Conservation (phyloP, 23 tunicate species). For the Trididemnum clinides region DNA sequence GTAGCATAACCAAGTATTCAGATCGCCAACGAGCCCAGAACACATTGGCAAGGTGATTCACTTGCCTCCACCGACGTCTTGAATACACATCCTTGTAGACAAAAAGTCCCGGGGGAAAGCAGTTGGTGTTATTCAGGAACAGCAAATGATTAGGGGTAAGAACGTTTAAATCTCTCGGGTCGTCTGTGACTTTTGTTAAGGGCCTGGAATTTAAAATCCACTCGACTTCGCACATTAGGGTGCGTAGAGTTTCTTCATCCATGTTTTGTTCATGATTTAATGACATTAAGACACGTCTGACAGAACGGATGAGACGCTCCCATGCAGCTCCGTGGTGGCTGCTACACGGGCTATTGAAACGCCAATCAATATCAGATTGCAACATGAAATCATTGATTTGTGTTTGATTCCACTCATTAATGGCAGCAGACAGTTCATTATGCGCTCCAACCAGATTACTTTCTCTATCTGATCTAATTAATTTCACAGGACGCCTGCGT, state of each 20-base stretch:
- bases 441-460: not conserved
- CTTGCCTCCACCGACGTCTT: slow-evolving; percentile 26
- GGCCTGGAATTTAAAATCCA: slow-evolving; percentile 41
- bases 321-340: not conserved
- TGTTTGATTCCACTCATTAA: no score
- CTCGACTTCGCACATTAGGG: slow-evolving; percentile 35
- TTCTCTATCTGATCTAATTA: not conserved
- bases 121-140: not conserved
- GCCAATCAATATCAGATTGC: not conserved
- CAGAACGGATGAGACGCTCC: not conserved
- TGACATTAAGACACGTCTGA: not conserved
- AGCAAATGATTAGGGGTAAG: slow-evolving; percentile 43
- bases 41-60: not conserved
- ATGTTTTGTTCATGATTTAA: not conserved
- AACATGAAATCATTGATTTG: not conserved
- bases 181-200: slow-evolving; percentile 29
- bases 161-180: slow-evolving; percentile 20
- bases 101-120: slow-evolving; percentile 37
- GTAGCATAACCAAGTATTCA: not conserved
- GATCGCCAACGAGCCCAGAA: not conserved
- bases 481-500: not conserved
- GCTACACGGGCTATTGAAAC: not conserved
- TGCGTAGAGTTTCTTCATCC: slow-evolving; percentile 8
- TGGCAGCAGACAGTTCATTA: no score
- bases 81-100: slow-evolving; percentile 27